Evolutionary conservation across 2,888 invertebrate genomes (phyloP).

Genomic region (Acanthoscelides obtectus): DNA sequence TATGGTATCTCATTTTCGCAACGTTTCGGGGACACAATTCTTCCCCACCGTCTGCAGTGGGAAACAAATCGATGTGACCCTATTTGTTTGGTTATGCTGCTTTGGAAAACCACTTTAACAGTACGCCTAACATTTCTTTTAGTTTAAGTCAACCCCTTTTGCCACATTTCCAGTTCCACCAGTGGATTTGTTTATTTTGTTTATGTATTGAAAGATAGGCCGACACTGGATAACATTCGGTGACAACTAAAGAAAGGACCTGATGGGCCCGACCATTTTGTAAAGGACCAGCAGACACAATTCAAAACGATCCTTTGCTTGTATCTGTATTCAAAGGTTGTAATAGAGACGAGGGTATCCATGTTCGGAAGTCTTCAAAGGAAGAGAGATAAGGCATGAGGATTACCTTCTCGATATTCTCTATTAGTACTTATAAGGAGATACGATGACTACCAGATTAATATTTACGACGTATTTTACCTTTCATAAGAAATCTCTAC

Average conservation of each 20-base stretch:
- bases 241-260: neutral
- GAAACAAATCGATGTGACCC: too few species aligned
- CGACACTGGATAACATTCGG: neutral
- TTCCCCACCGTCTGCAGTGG: too few species aligned
- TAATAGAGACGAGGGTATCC: neutral
- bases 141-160: too few species aligned
- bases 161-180: neutral
- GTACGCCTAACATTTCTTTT: too few species aligned
- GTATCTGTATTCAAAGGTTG: neutral
- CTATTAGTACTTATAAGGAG: neutral
- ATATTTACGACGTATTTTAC: neutral
- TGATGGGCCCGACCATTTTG: neutral
- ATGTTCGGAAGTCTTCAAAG: neutral
- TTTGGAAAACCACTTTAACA: too few species aligned
- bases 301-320: neutral
- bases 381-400: neutral
- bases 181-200: neutral
- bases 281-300: neutral
- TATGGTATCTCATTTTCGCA: too few species aligned
- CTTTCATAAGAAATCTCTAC: too few species aligned
- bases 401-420: neutral
- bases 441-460: neutral
- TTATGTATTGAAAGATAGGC: neutral
- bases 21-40: too few species aligned
- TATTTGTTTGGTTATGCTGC: too few species aligned